phyloP scores from a whole-genome alignment of 2,797 vertebrate genomes.

The Cyprinella venusta region DNA sequence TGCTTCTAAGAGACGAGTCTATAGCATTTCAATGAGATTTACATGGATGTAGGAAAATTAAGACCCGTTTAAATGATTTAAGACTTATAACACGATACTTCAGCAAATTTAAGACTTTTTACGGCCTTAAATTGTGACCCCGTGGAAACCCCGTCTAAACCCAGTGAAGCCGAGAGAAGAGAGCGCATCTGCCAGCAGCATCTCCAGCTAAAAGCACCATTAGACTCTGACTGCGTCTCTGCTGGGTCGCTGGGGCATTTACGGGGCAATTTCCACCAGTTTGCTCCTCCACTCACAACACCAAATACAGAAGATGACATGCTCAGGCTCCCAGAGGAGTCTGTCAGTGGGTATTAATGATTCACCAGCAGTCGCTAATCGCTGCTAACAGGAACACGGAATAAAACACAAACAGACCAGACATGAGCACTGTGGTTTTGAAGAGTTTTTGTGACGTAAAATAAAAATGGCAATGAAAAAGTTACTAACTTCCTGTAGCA shows the following conservation, averaged over 20 bases:
- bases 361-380: conserved; percentile 48
- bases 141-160: neutral
- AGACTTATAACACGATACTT: too few relatives aligned
- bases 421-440: neutral
- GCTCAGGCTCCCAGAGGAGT: conserved; percentile 17
- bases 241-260: neutral
- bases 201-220: conserved; percentile 3
- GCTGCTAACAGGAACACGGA: conserved; percentile 43
- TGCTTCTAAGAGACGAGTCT: too few relatives aligned
- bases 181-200: neutral
- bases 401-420: conserved; percentile 51
- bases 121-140: too few relatives aligned
- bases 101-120: too few relatives aligned
- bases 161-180: neutral
- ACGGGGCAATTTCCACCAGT: neutral
- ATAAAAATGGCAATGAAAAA: neutral
- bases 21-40: too few relatives aligned
- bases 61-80: too few relatives aligned
- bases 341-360: conserved; percentile 42
- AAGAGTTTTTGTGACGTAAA: neutral
- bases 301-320: conserved; percentile 1
- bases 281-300: neutral
- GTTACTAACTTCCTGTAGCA: neutral
- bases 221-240: conserved; percentile 8
- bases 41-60: too few relatives aligned